These are phyloP conservation scores for Agrotis clavis DNA, from an alignment of 2,888 invertebrate genomes.

Conservation along the genomic window DNA sequence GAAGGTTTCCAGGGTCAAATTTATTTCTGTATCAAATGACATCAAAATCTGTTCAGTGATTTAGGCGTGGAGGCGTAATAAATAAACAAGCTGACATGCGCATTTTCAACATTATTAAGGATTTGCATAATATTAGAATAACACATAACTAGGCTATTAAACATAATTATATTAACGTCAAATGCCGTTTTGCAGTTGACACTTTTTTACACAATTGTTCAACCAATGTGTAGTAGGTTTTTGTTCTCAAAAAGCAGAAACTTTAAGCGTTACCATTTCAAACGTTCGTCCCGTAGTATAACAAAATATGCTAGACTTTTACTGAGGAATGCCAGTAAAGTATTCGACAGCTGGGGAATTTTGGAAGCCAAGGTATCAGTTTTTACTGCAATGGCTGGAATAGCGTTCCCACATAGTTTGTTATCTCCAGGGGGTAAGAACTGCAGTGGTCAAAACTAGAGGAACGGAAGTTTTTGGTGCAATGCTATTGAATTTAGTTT, in stretches of 20 bases:
- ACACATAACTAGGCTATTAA: too few relatives aligned
- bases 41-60: too few relatives aligned
- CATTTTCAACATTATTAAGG: too few relatives aligned
- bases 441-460: constrained; percentile 34
- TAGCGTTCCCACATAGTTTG: constrained; percentile 38
- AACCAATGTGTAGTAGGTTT: too few relatives aligned
- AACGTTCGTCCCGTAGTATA: background rate
- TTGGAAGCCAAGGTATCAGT: constrained; percentile 30
- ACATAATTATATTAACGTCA: background rate
- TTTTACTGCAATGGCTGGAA: constrained; percentile 26
- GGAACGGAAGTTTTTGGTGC: constrained; percentile 23
- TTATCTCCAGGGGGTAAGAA: constrained; percentile 22
- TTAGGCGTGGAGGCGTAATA: too few relatives aligned
- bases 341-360: constrained; percentile 42
- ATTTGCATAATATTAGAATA: too few relatives aligned
- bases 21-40: too few relatives aligned
- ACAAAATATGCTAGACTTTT: constrained; percentile 15
- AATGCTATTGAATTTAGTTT: constrained; percentile 11
- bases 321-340: constrained; percentile 35
- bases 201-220: too few relatives aligned
- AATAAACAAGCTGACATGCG: too few relatives aligned
- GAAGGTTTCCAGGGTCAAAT: too few relatives aligned
- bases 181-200: background rate
- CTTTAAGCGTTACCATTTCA: constrained; percentile 5
- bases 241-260: background rate